Evolutionary conservation across 2,113 vertebrate genomes (phyloP).

Genomic region (Macquaria ambigua): DNA sequence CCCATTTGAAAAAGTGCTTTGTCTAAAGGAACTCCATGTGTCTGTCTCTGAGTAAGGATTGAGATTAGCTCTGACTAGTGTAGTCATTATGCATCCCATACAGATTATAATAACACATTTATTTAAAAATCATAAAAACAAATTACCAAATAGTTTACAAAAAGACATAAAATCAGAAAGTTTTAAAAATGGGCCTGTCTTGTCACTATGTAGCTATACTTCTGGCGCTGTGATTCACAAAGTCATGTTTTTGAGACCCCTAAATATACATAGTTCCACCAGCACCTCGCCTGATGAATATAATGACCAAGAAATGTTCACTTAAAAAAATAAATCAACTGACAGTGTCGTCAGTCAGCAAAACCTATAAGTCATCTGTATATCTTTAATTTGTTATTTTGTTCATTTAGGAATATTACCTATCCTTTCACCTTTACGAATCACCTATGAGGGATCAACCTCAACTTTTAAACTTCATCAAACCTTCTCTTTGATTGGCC

Average conservation of each 20-base stretch:
- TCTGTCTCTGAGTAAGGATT: background rate
- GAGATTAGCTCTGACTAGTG: background rate
- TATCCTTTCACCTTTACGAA: background rate
- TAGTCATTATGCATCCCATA: background rate
- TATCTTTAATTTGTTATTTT: background rate
- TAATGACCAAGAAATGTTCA: background rate
- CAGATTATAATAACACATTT: too few relatives aligned
- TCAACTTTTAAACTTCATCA: background rate
- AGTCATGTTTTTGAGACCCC: background rate
- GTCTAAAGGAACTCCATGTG: background rate
- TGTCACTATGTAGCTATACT: too few relatives aligned
- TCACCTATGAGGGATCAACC: background rate
- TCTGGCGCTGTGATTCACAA: background rate
- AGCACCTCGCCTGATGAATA: background rate
- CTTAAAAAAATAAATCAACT: background rate
- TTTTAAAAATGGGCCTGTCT: background rate
- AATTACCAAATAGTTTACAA: background rate
- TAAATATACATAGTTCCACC: too few relatives aligned
- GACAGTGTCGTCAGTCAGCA: background rate
- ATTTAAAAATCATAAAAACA: too few relatives aligned
- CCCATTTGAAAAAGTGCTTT: background rate
- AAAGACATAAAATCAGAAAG: background rate
- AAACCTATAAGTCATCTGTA: background rate
- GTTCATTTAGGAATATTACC: background rate
- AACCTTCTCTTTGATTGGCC: constrained; percentile 44